These are phyloP conservation scores for Beris morrisii DNA, from an alignment of 2,888 invertebrate genomes.

Conservation along the genomic window DNA sequence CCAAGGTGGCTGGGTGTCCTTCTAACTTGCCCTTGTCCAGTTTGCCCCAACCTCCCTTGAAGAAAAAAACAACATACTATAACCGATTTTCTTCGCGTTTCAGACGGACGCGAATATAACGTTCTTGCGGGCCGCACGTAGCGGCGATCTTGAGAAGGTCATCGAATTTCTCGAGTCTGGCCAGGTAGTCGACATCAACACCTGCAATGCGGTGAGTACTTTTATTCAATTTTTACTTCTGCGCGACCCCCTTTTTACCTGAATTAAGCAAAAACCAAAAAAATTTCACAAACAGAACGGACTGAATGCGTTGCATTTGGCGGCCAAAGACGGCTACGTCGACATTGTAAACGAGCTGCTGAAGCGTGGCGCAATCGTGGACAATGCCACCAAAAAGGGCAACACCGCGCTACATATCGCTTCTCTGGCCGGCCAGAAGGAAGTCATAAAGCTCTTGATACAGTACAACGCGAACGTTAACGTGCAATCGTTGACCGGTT, in stretches of 20 bases:
- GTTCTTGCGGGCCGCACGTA: constrained; percentile 94
- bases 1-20: too few relatives aligned
- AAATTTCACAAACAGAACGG: constrained; percentile 75
- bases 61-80: too few relatives aligned
- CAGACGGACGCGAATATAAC: constrained; percentile 89
- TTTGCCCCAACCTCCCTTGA: too few relatives aligned
- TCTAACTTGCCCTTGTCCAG: too few relatives aligned
- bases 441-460: constrained; percentile 88
- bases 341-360: constrained; percentile 90
- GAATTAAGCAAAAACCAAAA: not conserved
- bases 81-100: not conserved
- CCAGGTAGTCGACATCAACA: constrained; percentile 93
- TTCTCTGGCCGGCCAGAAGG: constrained; percentile 94
- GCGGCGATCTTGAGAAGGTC: constrained; percentile 94
- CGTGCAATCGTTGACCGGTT: constrained; percentile 95
- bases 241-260: not conserved
- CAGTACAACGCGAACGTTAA: constrained; percentile 92
- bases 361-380: constrained; percentile 86
- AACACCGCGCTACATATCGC: constrained; percentile 96
- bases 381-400: constrained; percentile 97
- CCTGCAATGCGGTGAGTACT: constrained; percentile 88
- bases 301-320: constrained; percentile 93
- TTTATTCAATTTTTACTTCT: not conserved
- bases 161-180: constrained; percentile 86
- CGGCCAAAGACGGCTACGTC: constrained; percentile 96